Percentiles rank a stretch among this genome's conserved stretches.
These are phyloP conservation scores for Heteractis magnifica DNA, from an alignment of 92 coral and sea anemone species.

Conservation along the genomic window DNA sequence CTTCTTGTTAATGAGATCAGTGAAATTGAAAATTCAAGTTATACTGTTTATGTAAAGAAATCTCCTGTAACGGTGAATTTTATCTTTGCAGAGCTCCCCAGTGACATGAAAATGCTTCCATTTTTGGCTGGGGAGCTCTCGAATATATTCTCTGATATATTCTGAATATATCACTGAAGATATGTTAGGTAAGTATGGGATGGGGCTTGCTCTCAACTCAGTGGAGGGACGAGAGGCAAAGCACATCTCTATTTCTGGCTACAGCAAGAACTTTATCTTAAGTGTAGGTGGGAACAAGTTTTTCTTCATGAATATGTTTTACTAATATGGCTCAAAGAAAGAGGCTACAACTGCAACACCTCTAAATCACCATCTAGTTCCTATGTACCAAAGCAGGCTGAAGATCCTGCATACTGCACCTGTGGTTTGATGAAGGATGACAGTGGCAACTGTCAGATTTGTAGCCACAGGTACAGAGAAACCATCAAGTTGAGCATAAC, in stretches of 20 bases:
- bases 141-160: too few relatives aligned
- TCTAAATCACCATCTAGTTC: neutral
- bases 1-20: conserved; percentile 35
- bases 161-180: too few relatives aligned
- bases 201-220: conserved; percentile 35
- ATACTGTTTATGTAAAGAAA: conserved; percentile 24
- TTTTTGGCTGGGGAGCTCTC: conserved; percentile 54
- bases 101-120: conserved; percentile 65
- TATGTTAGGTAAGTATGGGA: conserved; percentile 20
- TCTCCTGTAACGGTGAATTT: conserved; percentile 32
- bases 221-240: conserved; percentile 65
- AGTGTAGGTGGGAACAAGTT: conserved; percentile 51
- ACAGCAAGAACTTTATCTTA: conserved; percentile 41
- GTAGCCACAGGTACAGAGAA: conserved; percentile 26
- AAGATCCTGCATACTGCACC: conserved; percentile 19
- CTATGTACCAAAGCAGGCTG: conserved; percentile 34
- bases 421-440: conserved; percentile 44
- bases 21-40: conserved; percentile 34
- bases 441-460: conserved; percentile 27
- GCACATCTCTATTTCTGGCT: conserved; percentile 44
- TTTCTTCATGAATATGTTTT: conserved; percentile 46
- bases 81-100: conserved; percentile 45
- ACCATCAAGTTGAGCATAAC: conserved; percentile 32
- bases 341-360: conserved; percentile 31
- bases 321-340: conserved; percentile 42